These are phyloP conservation scores for Rana temporaria DNA, from an alignment of 2,113 vertebrate species.

Conservation along the genomic window DNA sequence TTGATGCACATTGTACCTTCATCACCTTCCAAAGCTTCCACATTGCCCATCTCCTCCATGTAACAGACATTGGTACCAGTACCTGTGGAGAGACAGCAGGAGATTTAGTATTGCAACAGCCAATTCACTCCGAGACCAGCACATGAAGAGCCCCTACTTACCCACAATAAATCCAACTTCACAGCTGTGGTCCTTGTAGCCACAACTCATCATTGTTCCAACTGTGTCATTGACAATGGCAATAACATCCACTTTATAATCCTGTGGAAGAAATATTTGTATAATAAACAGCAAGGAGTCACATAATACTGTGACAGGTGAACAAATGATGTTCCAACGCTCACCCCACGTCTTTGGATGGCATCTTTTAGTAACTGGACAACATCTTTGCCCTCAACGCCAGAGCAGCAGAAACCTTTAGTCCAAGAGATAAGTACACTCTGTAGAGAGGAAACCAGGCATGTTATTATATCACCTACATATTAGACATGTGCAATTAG, in stretches of 20 bases:
- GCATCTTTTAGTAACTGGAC: constrained; percentile 79
- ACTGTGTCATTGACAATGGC: constrained; percentile 86
- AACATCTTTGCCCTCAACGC: constrained; percentile 80
- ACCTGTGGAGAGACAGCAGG: constrained; percentile 57
- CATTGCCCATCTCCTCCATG: constrained; percentile 69
- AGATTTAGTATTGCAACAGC: too few relatives aligned
- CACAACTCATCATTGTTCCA: constrained; percentile 86
- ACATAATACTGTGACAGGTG: neutral
- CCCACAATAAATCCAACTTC: constrained; percentile 81
- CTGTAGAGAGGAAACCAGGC: constrained; percentile 63
- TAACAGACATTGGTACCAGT: constrained; percentile 74
- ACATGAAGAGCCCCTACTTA: constrained; percentile 63
- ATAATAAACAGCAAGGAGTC: neutral
- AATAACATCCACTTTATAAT: constrained; percentile 70
- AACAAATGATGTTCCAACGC: constrained; percentile 13
- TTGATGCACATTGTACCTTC: constrained; percentile 70
- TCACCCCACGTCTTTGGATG: constrained; percentile 75
- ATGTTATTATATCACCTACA: neutral
- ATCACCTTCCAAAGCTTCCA: constrained; percentile 61
- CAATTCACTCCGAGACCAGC: neutral
- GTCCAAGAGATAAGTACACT: constrained; percentile 86
- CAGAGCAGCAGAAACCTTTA: constrained; percentile 83
- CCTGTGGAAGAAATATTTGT: constrained; percentile 62
- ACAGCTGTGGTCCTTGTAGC: constrained; percentile 67
- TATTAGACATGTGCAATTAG: too few relatives aligned